These are phyloP conservation scores for Frieseomelitta varia DNA, from an alignment of 1,140 invertebrate genomes.

Conservation along the genomic window DNA sequence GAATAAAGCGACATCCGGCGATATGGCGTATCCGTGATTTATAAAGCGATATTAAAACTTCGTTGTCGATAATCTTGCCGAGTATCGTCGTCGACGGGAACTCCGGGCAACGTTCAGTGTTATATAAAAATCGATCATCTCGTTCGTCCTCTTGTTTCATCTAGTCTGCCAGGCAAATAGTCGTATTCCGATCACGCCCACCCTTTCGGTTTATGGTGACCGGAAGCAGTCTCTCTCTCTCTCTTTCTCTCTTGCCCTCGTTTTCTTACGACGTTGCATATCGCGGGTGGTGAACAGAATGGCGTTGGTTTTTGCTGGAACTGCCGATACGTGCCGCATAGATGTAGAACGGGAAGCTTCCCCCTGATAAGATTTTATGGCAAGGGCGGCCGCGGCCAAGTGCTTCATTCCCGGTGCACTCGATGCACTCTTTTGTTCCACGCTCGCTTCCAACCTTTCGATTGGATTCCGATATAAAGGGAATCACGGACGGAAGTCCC, in stretches of 20 bases:
- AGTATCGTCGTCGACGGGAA: neutral
- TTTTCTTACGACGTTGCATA: constrained; percentile 16
- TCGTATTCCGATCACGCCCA: constrained; percentile 50
- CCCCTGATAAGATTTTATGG: constrained; percentile 19
- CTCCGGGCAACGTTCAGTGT: no score
- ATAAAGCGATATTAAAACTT: constrained; percentile 4
- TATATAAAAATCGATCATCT: neutral
- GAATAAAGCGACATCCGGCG: neutral
- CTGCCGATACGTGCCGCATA: neutral
- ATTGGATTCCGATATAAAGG: neutral
- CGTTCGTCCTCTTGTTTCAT: neutral
- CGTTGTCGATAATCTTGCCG: neutral
- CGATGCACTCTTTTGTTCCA: constrained; percentile 18
- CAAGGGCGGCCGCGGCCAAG: neutral
- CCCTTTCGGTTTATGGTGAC: constrained; percentile 30
- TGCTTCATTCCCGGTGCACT: neutral
- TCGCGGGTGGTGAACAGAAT: neutral
- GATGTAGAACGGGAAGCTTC: neutral
- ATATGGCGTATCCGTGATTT: neutral
- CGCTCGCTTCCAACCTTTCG: neutral
- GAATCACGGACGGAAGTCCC: constrained; percentile 6
- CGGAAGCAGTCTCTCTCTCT: neutral
- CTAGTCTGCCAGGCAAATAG: neutral
- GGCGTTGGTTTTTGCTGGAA: neutral
- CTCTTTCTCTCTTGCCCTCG: neutral